Conservation (phyloP, 2,888 invertebrate genomes). For the Apamea crenata region DNA sequence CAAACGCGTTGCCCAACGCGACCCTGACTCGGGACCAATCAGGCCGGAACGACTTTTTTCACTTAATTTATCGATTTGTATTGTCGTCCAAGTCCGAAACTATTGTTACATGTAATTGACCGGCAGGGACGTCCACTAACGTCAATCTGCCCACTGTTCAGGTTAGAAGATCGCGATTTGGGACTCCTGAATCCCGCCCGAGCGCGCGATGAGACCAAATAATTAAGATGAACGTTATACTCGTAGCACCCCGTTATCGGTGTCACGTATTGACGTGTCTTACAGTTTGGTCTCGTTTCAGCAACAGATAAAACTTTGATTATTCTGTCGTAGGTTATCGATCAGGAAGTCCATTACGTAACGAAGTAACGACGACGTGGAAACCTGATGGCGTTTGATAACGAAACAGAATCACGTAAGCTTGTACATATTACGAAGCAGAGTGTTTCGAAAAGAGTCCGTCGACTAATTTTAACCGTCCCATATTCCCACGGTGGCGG, state of each 20-base stretch:
- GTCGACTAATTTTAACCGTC: slow-evolving; percentile 79
- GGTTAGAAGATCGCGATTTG: background rate
- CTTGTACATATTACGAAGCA: slow-evolving; percentile 39
- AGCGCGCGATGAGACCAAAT: background rate
- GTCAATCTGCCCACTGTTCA: background rate
- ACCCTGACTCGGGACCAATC: slow-evolving; percentile 87
- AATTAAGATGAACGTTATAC: slow-evolving; percentile 29
- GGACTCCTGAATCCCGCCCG: no score
- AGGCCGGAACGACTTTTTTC: slow-evolving; percentile 89
- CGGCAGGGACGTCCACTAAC: slow-evolving; percentile 26
- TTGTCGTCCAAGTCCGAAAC: slow-evolving; percentile 65
- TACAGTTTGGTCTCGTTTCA: slow-evolving; percentile 46
- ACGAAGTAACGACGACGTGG: slow-evolving; percentile 26
- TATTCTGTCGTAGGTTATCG: slow-evolving; percentile 56
- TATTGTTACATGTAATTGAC: slow-evolving; percentile 58
- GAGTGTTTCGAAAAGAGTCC: slow-evolving; percentile 74
- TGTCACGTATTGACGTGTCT: slow-evolving; percentile 38
- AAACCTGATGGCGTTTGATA: slow-evolving; percentile 37
- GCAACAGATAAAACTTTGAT: slow-evolving; percentile 43
- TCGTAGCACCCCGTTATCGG: slow-evolving; percentile 39
- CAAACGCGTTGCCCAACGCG: slow-evolving; percentile 84
- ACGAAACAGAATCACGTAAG: slow-evolving; percentile 43
- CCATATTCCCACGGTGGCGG: slow-evolving; percentile 83
- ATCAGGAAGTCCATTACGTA: slow-evolving; percentile 58
- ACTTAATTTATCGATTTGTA: slow-evolving; percentile 82